These are phyloP conservation scores for Rhinoraja longicauda DNA, from an alignment of 2,797 vertebrate species.

Conservation along the genomic window DNA sequence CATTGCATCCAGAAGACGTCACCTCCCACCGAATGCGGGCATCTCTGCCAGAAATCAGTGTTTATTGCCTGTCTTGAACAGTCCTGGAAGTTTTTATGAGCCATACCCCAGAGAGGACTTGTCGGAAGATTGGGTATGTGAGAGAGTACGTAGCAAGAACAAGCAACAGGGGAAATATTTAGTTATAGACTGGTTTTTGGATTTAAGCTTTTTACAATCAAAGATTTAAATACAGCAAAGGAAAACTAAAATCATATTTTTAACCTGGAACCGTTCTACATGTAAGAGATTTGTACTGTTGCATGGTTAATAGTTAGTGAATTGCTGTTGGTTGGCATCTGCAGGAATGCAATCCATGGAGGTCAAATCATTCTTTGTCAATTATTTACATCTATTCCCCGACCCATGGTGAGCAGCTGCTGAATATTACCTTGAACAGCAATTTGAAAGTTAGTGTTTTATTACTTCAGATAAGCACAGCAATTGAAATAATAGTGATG, in stretches of 20 bases:
- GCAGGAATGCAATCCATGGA: slow-evolving; percentile 4
- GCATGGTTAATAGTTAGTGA: not conserved
- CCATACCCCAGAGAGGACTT: no score
- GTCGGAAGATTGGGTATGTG: no score
- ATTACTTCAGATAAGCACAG: not conserved
- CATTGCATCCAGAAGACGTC: not conserved
- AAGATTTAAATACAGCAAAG: no score
- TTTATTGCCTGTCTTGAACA: no score
- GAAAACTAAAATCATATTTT: not conserved
- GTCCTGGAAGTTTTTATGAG: no score
- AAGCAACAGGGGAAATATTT: no score
- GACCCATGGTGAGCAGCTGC: not conserved
- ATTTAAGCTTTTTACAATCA: no score
- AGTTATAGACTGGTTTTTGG: no score
- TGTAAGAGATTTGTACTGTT: not conserved
- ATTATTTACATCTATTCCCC: not conserved
- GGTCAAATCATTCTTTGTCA: not conserved
- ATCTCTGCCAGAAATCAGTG: no score
- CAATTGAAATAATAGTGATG: not conserved
- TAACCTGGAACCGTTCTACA: not conserved
- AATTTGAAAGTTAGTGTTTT: not conserved
- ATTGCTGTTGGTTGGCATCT: not conserved
- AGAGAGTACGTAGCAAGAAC: no score
- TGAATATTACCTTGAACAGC: not conserved
- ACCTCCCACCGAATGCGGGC: not conserved